These are phyloP conservation scores for Panulirus ornatus DNA, from an alignment of 1,140 invertebrate genomes.

Conservation along the genomic window DNA sequence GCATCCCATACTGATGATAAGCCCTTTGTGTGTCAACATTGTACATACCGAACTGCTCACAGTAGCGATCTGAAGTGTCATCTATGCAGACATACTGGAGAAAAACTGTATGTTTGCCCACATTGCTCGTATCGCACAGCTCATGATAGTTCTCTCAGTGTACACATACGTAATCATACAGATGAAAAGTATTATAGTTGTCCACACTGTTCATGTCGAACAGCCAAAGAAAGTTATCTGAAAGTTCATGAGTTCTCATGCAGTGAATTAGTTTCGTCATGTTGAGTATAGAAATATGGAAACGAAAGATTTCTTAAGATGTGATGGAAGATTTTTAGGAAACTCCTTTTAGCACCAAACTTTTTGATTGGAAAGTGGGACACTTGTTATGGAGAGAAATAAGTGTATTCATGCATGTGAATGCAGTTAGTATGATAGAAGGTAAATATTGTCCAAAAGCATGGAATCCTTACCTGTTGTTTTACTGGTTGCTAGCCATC, in stretches of 20 bases:
- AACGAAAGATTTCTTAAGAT: too few relatives aligned
- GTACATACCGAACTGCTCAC: constrained; percentile 46
- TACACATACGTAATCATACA: constrained; percentile 89
- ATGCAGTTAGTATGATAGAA: too few relatives aligned
- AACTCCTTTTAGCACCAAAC: too few relatives aligned
- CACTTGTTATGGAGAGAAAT: too few relatives aligned
- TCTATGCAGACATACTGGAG: constrained; percentile 23
- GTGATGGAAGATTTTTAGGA: too few relatives aligned
- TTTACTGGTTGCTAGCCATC: too few relatives aligned
- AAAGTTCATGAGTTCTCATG: constrained; percentile 1
- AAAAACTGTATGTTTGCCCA: constrained; percentile 89
- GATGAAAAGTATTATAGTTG: constrained; percentile 36
- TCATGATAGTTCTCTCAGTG: constrained; percentile 90
- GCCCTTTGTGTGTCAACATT: constrained; percentile 43
- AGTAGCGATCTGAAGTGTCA: constrained; percentile 36
- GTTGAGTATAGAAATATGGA: too few relatives aligned
- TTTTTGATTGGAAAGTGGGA: too few relatives aligned
- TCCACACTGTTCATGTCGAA: background rate
- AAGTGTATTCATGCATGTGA: too few relatives aligned
- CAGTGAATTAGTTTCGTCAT: background rate
- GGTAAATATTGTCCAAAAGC: too few relatives aligned
- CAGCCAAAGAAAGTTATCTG: background rate
- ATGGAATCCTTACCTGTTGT: too few relatives aligned
- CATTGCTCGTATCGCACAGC: constrained; percentile 96
- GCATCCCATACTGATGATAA: constrained; percentile 53